Base-by-base conservation (phyloP, 2,888 invertebrate genomes). In the Erpobdella octoculata region DNA sequence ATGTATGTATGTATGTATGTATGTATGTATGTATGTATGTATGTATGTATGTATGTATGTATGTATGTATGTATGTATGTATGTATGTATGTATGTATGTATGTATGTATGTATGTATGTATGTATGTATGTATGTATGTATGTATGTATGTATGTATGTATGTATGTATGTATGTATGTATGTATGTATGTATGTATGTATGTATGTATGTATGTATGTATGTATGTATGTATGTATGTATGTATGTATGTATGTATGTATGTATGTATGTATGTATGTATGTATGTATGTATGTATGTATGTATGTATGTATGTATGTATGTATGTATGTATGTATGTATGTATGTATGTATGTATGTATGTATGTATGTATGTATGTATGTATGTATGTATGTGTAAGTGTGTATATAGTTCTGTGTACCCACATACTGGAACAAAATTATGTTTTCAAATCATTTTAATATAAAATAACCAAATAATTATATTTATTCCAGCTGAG, bases 261-360 rank as follows among this genome's bases (percentile, higher is more conserved):
- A 41, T 41, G 46, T n/a, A 41, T 41, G 46, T 41, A 41, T 41
- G 46, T 41, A 41, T 41, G 46, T 41, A 41, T 41, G 46, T 41
- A 41, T 41, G 46, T 41, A 41, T 41, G 46, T 41, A 41, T 41
- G 46, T 41, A 15, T 41, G 46, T 41, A 41, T 41, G 46, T 41
- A 41, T 41, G 46, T n/a, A 41, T 41, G 46, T 41, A 41, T 41
- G 46, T 41, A 41, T 41, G 46, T 58, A 25, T 58, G 68, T 68
- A 41, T 68, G 68, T 68, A 41, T 68, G 68, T 68, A 41, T 68
- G 68, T 68, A 41, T 68, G 66, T 66, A 38, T 66, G 66, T 66
- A 38, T 66, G 66, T 66, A 38, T 66, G 66, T 31, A 37, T 66
- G 66, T 66, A 37, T 66, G 66, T 36, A 37, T 31, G 66, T 66